phyloP scores from a whole-genome alignment of 2,888 invertebrate species.

The Macropis europaea region DNA sequence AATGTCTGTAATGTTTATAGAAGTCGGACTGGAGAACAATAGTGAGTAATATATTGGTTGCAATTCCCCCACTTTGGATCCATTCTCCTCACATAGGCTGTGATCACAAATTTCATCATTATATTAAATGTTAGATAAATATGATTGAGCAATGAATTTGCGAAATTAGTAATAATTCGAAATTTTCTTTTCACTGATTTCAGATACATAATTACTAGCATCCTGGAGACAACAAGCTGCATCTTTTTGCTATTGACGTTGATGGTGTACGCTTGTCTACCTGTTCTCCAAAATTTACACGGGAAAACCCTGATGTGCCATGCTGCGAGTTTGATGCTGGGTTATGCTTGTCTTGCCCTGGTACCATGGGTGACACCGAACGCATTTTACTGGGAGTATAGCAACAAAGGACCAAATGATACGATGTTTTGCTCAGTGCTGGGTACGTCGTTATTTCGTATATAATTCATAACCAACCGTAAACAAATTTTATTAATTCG shows the following conservation, averaged over 20 bases:
- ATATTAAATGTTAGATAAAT: too few species aligned
- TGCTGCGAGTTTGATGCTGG: conserved; percentile 84
- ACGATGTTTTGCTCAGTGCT: conserved; percentile 80
- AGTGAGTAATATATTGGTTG: background rate
- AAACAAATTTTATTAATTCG: too few species aligned
- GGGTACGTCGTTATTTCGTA: conserved; percentile 78
- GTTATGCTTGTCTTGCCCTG: conserved; percentile 83
- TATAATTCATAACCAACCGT: too few species aligned
- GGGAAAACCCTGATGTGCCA: conserved; percentile 88
- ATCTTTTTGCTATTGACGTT: conserved; percentile 85
- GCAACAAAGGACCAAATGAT: background rate
- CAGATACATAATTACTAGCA: conserved; percentile 66
- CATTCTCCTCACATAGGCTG: too few species aligned
- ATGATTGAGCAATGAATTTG: background rate
- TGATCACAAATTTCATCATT: too few species aligned
- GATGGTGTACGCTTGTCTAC: conserved; percentile 84
- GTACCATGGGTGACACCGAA: conserved; percentile 68
- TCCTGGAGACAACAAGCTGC: conserved; percentile 82
- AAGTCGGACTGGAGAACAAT: background rate
- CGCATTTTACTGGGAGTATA: background rate
- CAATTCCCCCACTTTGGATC: too few species aligned
- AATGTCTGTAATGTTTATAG: background rate
- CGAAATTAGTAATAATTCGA: background rate
- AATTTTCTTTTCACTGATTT: background rate
- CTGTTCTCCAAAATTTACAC: conserved; percentile 86